Evolutionary conservation across 2,113 vertebrate genomes (phyloP).

Genomic region (Periophthalmodon schlosseri): DNA sequence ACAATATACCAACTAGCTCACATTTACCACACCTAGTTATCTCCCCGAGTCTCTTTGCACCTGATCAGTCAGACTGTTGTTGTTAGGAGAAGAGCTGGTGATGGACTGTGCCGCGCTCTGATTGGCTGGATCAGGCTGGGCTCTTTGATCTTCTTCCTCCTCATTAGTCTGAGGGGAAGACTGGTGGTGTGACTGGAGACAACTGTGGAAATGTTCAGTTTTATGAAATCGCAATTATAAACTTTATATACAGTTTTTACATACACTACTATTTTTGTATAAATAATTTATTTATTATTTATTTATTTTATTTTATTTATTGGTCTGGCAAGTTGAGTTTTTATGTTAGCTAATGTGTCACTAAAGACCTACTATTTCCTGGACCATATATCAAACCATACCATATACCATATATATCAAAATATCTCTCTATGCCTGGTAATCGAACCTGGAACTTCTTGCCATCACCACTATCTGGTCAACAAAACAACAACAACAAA

Average conservation of each 20-base stretch:
- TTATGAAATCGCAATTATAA: not conserved
- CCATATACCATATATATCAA: too few relatives aligned
- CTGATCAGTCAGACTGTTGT: slow-evolving; percentile 61
- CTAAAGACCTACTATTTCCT: too few relatives aligned
- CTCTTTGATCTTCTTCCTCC: slow-evolving; percentile 67
- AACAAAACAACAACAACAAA: too few relatives aligned
- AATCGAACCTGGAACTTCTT: too few relatives aligned
- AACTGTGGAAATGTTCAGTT: slow-evolving; percentile 22
- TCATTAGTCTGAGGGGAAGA: slow-evolving; percentile 52
- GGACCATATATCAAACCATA: too few relatives aligned
- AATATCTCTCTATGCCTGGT: too few relatives aligned
- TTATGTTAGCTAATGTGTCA: too few relatives aligned
- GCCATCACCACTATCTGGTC: too few relatives aligned
- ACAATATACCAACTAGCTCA: too few relatives aligned
- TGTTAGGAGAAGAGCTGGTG: slow-evolving; percentile 47
- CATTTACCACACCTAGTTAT: slow-evolving; percentile 53
- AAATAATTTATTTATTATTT: too few relatives aligned
- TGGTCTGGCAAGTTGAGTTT: not conserved
- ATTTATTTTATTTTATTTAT: too few relatives aligned
- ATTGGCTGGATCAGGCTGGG: slow-evolving; percentile 60
- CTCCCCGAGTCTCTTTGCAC: slow-evolving; percentile 46
- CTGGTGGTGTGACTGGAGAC: slow-evolving; percentile 30
- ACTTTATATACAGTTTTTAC: not conserved
- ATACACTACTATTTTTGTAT: not conserved
- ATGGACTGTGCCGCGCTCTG: slow-evolving; percentile 51